Evolutionary conservation across 2,888 invertebrate genomes (phyloP), one percentile per base, ranked within the genome.

Genomic region (Oligia latruncula): DNA sequence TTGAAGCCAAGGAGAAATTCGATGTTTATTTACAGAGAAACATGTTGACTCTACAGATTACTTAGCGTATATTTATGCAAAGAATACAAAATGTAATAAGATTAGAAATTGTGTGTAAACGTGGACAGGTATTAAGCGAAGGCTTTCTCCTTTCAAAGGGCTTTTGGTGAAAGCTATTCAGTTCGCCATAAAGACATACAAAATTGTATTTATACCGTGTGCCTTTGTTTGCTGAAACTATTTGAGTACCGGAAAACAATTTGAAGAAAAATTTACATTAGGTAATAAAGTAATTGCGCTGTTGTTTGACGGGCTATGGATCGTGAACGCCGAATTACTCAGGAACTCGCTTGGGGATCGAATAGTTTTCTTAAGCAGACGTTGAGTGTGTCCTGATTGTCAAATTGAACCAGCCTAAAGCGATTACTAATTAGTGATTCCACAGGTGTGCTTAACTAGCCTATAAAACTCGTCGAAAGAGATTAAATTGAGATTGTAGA

Each of bases 31-130:
- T 76, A 79, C 68, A 67, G 87, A 90, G 84, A 88, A 89, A 89
- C 83, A 88, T 91, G 90, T 92, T 92, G 84, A 88, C 88, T 91
- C 88, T 90, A 89, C 88, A 92, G 92, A 93, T 93, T 90, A 90
- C 89, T 88, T 87, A 88, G 83, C 62, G 74, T 66, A 49, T 65
- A 72, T 85, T 81, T 82, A 77, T 77, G 68, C 29, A 79, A 73
- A 70, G 71, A 76, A 74, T 70, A 75, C 75, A 67, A 74, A 65
- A 70, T 76, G 77, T 71, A 80, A 70, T 74, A 76, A 68, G 70
- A 77, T 70, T 85, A 85, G 83, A 89, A 81, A 87, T 83, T 77
- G 81, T 84, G 76, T 78, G 86, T 84, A 80, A 84, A 83, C 70
- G 66, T 72, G 68, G 55, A 86, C 83, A 90, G 83, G 86, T 80